These are phyloP conservation scores for Phylloscopus whistleri DNA, from an alignment of 2,113 vertebrate genomes.

Conservation along the genomic window DNA sequence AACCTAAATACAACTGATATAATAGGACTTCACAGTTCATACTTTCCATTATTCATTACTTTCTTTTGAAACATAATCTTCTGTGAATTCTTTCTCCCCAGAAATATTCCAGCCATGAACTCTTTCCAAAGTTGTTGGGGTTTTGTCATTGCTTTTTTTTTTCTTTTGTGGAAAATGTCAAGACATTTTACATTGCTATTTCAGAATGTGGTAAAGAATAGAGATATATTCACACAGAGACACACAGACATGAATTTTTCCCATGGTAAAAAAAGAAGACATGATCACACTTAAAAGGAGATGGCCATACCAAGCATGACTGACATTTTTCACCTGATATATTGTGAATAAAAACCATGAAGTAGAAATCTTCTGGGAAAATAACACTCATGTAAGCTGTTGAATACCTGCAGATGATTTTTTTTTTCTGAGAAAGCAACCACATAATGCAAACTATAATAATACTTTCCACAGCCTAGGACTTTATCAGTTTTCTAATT, in stretches of 20 bases:
- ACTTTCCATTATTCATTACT: slow-evolving; percentile 46
- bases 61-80: slow-evolving; percentile 6
- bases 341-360: neutral
- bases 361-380: neutral
- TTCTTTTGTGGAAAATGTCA: neutral
- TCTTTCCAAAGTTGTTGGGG: neutral
- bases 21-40: slow-evolving; percentile 41
- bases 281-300: neutral
- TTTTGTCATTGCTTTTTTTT: neutral
- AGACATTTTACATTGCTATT: neutral
- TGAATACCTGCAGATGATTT: neutral
- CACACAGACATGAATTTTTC: neutral
- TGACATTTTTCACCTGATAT: neutral
- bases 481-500: neutral
- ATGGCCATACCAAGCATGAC: neutral
- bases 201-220: slow-evolving; percentile 1
- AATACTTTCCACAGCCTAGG: neutral
- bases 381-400: neutral
- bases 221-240: neutral
- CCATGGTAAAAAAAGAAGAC: neutral
- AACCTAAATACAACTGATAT: slow-evolving; percentile 21
- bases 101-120: slow-evolving; percentile 14
- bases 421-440: neutral
- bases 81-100: neutral
- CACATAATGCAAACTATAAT: neutral